Base-by-base conservation (phyloP, 2,797 vertebrate genomes). In the Muscicapa comitata region DNA sequence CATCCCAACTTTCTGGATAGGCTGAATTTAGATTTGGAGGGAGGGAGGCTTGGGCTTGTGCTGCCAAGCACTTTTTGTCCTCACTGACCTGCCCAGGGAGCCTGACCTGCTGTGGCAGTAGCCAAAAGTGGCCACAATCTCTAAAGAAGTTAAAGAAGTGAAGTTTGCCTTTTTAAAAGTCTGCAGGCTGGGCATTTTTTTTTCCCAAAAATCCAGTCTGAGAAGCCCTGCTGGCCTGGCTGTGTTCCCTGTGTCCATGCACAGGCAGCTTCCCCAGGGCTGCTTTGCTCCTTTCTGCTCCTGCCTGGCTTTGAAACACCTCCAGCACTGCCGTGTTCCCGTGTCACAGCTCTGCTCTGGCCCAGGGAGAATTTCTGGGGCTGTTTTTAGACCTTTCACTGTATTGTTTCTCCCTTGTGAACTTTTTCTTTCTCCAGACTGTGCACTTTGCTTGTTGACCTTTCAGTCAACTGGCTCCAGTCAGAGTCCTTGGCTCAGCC, bases 381-480 rank as follows among this genome's bases (percentile, higher is more conserved):
- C 61, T 88, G 37, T 73, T 78, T 87, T 85, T 6, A 67, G 37
- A 43, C 33, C 86, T 79, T 63, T 68, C 80, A 75, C 5, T 19
- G 31, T 51, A 54, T 50, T 59, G 47, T 91, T 93, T 90, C 47
- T 90, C 91, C 70, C 18, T 66, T 42, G 54, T 25, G 43, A 94
- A 70, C 31, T 54, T 85, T 61, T 33, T 95, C 84, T 96, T 91
- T 95, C 96, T 90, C 93, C 72, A 28, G 15, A 68, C 37, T 93
- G 79, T 78, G 93, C 88, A 76, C 94, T 96, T 96, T 97, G 80
- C 90, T 93, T 86, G 80, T 89, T 97, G 96, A 92, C 62, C 92
- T 93, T 94, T 82, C 75, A 94, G 91, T 57, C 76, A 13, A 23
- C 29, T 42, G 74, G 95, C 91, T 94, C 66, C 42, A 55, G 83